These are phyloP conservation scores for Strix aluco DNA, from an alignment of 2,113 vertebrate genomes.

Conservation along the genomic window DNA sequence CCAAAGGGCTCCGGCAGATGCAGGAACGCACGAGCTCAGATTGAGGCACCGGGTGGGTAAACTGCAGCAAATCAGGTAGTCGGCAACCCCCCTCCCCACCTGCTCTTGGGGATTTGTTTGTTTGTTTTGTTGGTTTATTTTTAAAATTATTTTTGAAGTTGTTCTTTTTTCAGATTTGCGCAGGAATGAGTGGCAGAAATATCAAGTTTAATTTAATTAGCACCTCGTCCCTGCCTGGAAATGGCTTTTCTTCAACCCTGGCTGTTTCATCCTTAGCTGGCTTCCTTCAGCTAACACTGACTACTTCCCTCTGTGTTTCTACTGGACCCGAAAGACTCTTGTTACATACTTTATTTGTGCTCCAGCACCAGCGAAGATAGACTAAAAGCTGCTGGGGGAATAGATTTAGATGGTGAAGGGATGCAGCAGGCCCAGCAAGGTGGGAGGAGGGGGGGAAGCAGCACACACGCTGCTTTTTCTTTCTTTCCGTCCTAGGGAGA, in stretches of 20 bases:
- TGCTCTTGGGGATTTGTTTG: neutral
- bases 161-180: neutral
- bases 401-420: neutral
- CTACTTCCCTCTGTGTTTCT: slow-evolving; percentile 56
- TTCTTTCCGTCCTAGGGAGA: neutral
- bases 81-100: neutral
- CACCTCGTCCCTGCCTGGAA: slow-evolving; percentile 45
- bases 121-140: neutral
- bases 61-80: neutral
- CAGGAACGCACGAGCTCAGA: accelerated
- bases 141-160: neutral
- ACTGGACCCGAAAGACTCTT: slow-evolving; percentile 41
- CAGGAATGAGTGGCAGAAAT: neutral
- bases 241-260: slow-evolving; percentile 29
- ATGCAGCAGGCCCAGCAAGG: neutral
- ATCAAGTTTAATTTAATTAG: slow-evolving; percentile 58
- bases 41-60: neutral
- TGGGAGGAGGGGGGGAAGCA: neutral
- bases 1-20: slow-evolving; percentile 55
- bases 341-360: slow-evolving; percentile 30
- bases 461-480: neutral
- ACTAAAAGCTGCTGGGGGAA: neutral
- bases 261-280: neutral
- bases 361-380: neutral
- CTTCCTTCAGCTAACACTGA: slow-evolving; percentile 42